phyloP scores from a whole-genome alignment of 1,140 invertebrate genomes.

The Apolygus lucorum region DNA sequence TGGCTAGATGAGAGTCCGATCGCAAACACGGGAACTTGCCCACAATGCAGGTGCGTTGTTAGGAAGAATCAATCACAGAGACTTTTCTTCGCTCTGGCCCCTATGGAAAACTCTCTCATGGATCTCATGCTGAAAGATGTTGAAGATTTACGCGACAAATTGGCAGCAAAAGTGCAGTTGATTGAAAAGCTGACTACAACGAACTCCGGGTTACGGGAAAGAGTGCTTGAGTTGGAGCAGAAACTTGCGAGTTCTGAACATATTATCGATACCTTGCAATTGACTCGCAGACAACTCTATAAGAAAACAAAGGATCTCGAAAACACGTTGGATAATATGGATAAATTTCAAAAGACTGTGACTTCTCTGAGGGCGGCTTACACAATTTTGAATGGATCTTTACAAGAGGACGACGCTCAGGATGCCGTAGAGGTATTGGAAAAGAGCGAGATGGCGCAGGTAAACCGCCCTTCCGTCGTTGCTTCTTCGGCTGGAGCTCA shows the following conservation, averaged over 20 bases:
- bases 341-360: background rate
- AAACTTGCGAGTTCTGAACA: background rate
- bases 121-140: background rate
- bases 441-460: background rate
- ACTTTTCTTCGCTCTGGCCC: background rate
- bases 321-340: background rate
- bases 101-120: background rate
- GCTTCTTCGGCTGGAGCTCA: background rate
- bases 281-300: background rate
- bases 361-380: background rate
- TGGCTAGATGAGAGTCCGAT: background rate
- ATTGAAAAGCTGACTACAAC: background rate
- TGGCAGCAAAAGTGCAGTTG: background rate
- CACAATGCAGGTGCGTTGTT: background rate
- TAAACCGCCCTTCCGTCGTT: background rate
- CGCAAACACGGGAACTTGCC: background rate
- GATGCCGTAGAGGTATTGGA: background rate
- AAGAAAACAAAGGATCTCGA: background rate
- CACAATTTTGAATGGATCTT: background rate
- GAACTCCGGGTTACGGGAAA: background rate
- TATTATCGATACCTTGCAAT: background rate
- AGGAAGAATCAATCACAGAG: background rate
- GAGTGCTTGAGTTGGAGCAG: background rate
- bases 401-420: no score
- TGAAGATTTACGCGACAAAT: background rate